phyloP scores from a whole-genome alignment of 1,140 invertebrate species.

The Drosophila micromelanica region DNA sequence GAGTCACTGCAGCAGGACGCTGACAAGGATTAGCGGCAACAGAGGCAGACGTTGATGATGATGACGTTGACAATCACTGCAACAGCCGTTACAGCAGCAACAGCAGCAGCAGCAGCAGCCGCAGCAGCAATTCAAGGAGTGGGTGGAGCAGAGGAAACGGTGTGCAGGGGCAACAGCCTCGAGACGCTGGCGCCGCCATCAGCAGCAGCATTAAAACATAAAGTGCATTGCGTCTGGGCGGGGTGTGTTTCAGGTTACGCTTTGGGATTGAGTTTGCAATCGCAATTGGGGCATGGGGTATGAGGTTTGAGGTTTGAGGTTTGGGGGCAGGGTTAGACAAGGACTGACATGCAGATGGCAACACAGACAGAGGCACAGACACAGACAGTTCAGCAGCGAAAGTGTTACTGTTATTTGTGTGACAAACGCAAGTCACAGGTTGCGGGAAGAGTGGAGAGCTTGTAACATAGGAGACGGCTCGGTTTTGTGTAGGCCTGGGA shows the following conservation, averaged over 20 bases:
- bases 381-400: slow-evolving; percentile 31
- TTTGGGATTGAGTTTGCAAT: slow-evolving; percentile 37
- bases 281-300: slow-evolving; percentile 8
- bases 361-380: slow-evolving; percentile 16
- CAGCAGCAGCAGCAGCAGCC: background rate
- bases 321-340: slow-evolving; percentile 36
- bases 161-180: slow-evolving; percentile 17
- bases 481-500: slow-evolving; percentile 16
- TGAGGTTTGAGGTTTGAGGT: slow-evolving; percentile 8
- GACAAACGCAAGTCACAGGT: slow-evolving; percentile 56
- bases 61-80: slow-evolving; percentile 70
- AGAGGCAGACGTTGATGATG: slow-evolving; percentile 53
- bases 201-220: slow-evolving; percentile 65
- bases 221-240: slow-evolving; percentile 73
- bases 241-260: slow-evolving; percentile 50
- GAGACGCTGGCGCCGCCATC: slow-evolving; percentile 55
- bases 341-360: slow-evolving; percentile 52
- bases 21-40: slow-evolving; percentile 66
- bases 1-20: slow-evolving; percentile 45
- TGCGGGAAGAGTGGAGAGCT: slow-evolving; percentile 3
- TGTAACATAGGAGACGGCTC: background rate
- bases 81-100: slow-evolving; percentile 31
- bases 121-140: slow-evolving; percentile 3
- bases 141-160: background rate
- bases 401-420: slow-evolving; percentile 64